These are phyloP conservation scores for Puntigrus tetrazona DNA, from an alignment of 2,113 vertebrate genomes.

Conservation along the genomic window DNA sequence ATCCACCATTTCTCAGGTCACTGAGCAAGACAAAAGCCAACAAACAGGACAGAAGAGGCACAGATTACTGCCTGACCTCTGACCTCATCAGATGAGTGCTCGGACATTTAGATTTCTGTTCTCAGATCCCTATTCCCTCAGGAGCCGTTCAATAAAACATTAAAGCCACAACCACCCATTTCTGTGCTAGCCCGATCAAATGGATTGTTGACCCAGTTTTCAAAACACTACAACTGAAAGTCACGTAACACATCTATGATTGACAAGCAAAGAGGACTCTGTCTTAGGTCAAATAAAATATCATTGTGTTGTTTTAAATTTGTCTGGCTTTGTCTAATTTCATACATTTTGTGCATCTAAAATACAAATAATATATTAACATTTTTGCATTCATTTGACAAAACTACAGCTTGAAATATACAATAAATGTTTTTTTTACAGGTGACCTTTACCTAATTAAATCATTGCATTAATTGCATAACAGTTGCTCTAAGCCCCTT, in stretches of 20 bases:
- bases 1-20: constrained; percentile 9
- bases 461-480: no score
- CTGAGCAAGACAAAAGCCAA: neutral
- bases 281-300: neutral
- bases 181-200: neutral
- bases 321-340: no score
- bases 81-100: neutral
- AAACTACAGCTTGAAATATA: neutral
- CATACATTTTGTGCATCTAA: no score
- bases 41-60: constrained; percentile 19
- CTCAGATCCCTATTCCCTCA: neutral
- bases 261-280: neutral
- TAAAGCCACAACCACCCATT: constrained; percentile 1
- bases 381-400: no score
- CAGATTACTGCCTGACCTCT: constrained; percentile 36
- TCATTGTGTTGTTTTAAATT: no score
- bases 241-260: neutral
- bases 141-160: neutral
- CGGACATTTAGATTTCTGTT: neutral
- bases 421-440: neutral
- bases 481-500: no score
- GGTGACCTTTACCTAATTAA: no score
- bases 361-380: no score
- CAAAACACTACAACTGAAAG: constrained; percentile 6
- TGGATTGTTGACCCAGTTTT: neutral